Conservation (phyloP, 2,797 vertebrate genomes). For the Loris lydekkerianus region DNA sequence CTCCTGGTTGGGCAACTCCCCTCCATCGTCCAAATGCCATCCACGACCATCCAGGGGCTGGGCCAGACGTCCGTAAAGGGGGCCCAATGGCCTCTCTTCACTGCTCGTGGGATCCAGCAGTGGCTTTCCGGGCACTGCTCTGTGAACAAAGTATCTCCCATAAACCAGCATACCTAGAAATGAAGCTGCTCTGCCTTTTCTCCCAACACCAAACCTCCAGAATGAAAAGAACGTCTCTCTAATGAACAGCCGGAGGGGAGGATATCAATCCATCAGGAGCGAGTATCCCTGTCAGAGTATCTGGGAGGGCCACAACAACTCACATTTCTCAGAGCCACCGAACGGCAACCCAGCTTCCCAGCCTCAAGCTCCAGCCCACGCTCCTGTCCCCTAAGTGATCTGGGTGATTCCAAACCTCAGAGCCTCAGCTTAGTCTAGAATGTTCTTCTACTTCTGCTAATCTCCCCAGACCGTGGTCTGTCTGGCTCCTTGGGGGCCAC, state of each 20-base stretch:
- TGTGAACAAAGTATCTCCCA: not conserved
- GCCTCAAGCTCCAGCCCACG: not conserved
- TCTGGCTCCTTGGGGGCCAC: accelerated
- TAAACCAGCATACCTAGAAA: not conserved
- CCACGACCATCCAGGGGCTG: too few relatives aligned
- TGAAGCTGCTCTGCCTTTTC: not conserved
- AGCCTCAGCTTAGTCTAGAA: not conserved
- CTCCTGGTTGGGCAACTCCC: not conserved
- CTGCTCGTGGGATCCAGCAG: not conserved
- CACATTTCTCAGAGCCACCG: not conserved
- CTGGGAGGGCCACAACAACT: not conserved
- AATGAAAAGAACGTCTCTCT: not conserved
- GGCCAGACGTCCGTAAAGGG: accelerated
- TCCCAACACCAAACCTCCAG: not conserved
- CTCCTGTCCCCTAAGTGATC: not conserved
- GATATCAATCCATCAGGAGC: not conserved
- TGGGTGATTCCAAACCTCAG: accelerated
- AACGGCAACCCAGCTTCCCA: not conserved
- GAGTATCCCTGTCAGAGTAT: not conserved
- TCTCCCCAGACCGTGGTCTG: not conserved
- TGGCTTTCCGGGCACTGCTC: accelerated
- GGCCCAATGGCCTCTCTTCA: accelerated
- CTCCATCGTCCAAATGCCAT: not conserved
- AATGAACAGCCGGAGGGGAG: not conserved
- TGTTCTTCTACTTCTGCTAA: too few relatives aligned